Evolutionary conservation across 64 coral and sea anemone genomes (phyloP), one percentile per base, ranked within the genome.

Genomic region (Pachyseris speciosa): DNA sequence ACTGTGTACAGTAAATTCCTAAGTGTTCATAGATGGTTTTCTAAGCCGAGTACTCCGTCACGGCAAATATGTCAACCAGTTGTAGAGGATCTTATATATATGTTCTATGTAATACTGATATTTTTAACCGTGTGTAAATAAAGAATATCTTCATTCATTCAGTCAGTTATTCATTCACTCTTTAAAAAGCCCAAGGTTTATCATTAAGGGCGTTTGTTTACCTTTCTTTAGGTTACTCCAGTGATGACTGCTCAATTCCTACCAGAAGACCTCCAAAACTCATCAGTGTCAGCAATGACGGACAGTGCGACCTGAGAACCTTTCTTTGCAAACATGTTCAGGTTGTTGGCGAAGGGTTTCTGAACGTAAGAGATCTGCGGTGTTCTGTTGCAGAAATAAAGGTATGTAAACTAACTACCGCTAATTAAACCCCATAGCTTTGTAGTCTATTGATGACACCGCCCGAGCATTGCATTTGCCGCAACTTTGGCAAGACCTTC

Each of bases 201-300:
- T 55, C 10, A 55, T 3, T 55, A 11, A 55, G 20, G 2, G 20
- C 11, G 17, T 55, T 45, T 7, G 0, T 0, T 45, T 76, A 11
- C 13, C 13, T 0, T 50, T 76, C 17, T 22, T 50, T 7, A 90
- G 88, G 76, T n/a, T 83, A 51, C 60, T 61, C 19, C 20, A 24
- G 60, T 2, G 88, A 90, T 38, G 88, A 90, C 76, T 90, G 88
- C 36, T 90, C 88, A 22, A 67, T 90, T 15, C 42, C 60, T 41
- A 9, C 38, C 9, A 67, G 28, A 37, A 58, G 66, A 51, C 63
- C 88, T 31, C 88, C 88, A 69, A 36, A 81, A 25, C 60, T 90
- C 16, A 68, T 69, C 60, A 72, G 58, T 66, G 22, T 83, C n/a
- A 22, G 37, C 7, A 64, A 41, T 48, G 76, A 25, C 45, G 43